Base-by-base conservation (phyloP, 1,140 invertebrate species). In the Nasonia vitripennis region DNA sequence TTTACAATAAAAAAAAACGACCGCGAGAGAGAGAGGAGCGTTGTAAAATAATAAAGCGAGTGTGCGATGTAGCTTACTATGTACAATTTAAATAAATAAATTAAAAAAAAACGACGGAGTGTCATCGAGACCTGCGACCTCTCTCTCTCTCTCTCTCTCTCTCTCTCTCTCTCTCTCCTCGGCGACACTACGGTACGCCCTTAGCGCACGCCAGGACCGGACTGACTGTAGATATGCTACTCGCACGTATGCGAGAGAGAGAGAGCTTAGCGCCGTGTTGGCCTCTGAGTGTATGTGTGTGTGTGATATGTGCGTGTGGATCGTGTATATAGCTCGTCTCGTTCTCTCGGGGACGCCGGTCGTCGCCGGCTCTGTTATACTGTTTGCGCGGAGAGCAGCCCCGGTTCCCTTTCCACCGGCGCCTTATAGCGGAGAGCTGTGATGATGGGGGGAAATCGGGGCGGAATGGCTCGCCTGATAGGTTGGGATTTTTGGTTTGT, bases 101-200 rank as follows among this genome's bases (percentile, higher is more conserved):
- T 14, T 51, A 4, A 51, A 62, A 62, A 62, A 62, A 62, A 62
- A 62, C 2, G 55, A 62, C 5, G 27, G 27, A 37, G 34, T 17
- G 5, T 71, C 62, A 11, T n/a, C 62, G 68, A 71, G 68, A 71
- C 68, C 68, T 27, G 27, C 10, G 12, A 27, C 68, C 9, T 41
- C 23, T 55, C 75, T 37, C 75, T 78, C 75, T 78, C 41, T 45
- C 75, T 34, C 34, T 37, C 73, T 27, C 27, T 27, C 27, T n/a
- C 27, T 27, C 27, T 27, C 27, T 27, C 27, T 27, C 27, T 27
- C 27, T 27, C 27, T n/a, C 41, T 41, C 20, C 73, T 12, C 37
- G 41, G 74, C 41, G 74, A n/a, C 41, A n/a, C 34, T 77, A n/a
- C 77, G n/a, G 78, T 67, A 31, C 78, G 78, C 78, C 78, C 78